Conservation (phyloP, 2,113 vertebrate species). For the Glareola pratincola region DNA sequence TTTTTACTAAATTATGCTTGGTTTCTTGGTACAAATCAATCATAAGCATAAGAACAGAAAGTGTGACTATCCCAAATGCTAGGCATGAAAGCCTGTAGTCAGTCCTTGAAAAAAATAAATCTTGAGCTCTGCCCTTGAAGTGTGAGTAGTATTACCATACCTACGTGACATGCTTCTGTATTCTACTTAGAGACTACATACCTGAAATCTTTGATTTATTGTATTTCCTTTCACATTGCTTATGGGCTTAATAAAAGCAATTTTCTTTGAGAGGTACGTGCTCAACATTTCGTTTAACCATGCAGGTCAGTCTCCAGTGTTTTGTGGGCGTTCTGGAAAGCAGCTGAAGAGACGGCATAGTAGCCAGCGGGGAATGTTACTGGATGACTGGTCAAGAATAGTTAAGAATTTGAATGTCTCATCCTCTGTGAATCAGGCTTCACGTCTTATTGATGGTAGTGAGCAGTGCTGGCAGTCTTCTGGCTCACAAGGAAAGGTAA, state of each 20-base stretch:
- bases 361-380: conserved; percentile 89
- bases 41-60: neutral
- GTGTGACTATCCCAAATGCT: neutral
- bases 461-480: conserved; percentile 99
- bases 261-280: neutral
- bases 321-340: conserved; percentile 93
- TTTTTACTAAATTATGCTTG: neutral
- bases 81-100: neutral
- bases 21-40: neutral
- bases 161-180: fast-evolving
- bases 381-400: conserved; percentile 95
- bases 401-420: conserved; percentile 94
- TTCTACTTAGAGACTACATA: neutral
- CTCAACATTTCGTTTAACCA: neutral
- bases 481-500: conserved; percentile 95
- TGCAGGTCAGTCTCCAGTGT: conserved; percentile 87
- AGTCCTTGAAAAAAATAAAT: neutral
- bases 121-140: neutral
- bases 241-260: neutral
- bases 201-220: neutral
- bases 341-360: conserved; percentile 90
- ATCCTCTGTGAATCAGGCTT: conserved; percentile 91
- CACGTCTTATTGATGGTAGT: conserved; percentile 89
- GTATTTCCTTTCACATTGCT: neutral
- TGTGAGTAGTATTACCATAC: fast-evolving